Base-by-base conservation (phyloP, 1,140 invertebrate species). In the Drosophila erecta region DNA sequence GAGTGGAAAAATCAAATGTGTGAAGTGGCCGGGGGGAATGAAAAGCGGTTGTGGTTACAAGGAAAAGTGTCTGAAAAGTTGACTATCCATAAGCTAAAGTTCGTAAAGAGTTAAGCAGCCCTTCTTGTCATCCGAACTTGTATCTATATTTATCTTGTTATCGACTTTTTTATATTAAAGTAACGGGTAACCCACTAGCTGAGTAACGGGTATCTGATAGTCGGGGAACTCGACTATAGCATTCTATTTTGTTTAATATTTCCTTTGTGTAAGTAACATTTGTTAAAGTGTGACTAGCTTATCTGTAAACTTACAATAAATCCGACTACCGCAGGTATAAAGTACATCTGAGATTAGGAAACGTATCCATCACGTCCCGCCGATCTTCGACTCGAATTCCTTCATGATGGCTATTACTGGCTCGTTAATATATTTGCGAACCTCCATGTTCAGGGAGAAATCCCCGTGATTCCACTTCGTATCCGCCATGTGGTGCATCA, bases 391-490 rank as follows among this genome's bases (percentile, higher is more conserved):
- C 46, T 84, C 81, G 17, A 51, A 87, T 15, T 64, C 37, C 12
- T 73, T 11, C 87, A 90, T 87, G 15, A 90, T 85, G 33, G 55
- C 44, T 41, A 90, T 79, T 11, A 90, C 57, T 0, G 89, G 89
- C 2, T 90, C 83, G n/a, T 90, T 90, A 2, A 90, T 7, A 44
- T 66, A 64, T 40, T 56, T 44, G 1, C 83, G 74, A 5, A 89
- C 59, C 6, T 81, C 53, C 24, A 10, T 20, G 17, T 84, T 70
- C 0, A 79, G 10, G n/a, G 61, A 47, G 70, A 94, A 95, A 66
- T 96, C 95, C 2, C 94, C 66, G 69, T 95, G 95, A 71, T 94
- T 94, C 70, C 95, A 96, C 49, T 91, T 79, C 0, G 92, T 51
- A 53, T 94, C 79, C 0, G 93, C 90, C 2, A 95, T 94, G 76